phyloP scores from a whole-genome alignment of 2,797 vertebrate genomes.

The Hippocampus kuda region DNA sequence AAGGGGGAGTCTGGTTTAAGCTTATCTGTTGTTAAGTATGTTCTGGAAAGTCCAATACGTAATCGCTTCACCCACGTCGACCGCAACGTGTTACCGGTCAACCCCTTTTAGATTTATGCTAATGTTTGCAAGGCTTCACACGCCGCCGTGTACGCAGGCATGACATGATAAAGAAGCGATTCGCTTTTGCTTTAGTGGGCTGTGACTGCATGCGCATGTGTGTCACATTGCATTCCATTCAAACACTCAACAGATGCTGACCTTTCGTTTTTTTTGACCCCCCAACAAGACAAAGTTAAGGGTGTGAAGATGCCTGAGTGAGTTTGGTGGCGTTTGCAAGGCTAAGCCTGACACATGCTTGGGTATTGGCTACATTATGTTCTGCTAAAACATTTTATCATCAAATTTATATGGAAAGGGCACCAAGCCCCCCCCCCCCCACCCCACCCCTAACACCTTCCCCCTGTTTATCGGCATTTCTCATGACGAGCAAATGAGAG shows the following conservation, averaged over 20 bases:
- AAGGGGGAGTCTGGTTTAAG: background rate
- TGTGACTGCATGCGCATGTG: conserved; percentile 10
- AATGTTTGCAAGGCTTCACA: conserved; percentile 6
- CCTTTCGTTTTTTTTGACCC: conserved; percentile 26
- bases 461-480: background rate
- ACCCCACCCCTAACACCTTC: too few relatives aligned
- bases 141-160: background rate
- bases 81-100: conserved; percentile 13
- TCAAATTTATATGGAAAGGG: background rate
- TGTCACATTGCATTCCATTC: conserved; percentile 27
- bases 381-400: conserved; percentile 1
- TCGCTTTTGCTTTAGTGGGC: background rate
- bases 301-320: conserved; percentile 32
- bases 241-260: conserved; percentile 51
- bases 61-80: background rate
- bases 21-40: background rate
- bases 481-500: too few relatives aligned
- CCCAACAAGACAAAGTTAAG: conserved; percentile 35
- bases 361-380: background rate
- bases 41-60: background rate
- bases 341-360: conserved; percentile 32
- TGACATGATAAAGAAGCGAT: conserved; percentile 15
- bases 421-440: background rate
- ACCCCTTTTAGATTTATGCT: conserved; percentile 16
- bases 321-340: conserved; percentile 23